Evolutionary conservation across 2,113 vertebrate genomes (phyloP).

Genomic region (Corvus hawaiiensis): DNA sequence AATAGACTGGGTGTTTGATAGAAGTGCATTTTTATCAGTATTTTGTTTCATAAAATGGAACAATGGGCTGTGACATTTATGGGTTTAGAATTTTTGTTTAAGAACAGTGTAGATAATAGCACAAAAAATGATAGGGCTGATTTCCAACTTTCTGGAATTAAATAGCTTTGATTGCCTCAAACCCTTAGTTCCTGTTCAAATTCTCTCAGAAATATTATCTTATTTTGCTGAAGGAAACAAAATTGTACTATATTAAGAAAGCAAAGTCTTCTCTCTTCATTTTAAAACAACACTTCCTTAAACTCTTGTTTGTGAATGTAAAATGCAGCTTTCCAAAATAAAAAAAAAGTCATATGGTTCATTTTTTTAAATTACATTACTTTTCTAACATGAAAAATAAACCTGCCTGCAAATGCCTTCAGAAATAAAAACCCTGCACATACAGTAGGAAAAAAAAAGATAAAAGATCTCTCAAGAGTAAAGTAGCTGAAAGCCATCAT

Average conservation of each 20-base stretch:
- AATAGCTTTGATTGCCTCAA: not conserved
- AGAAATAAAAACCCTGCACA: not conserved
- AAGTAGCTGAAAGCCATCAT: not conserved
- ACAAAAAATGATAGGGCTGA: not conserved
- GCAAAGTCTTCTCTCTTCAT: not conserved
- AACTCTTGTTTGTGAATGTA: not conserved
- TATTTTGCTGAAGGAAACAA: constrained; percentile 8
- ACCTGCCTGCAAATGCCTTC: not conserved
- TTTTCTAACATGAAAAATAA: not conserved
- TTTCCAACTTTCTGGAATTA: not conserved
- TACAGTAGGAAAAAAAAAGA: not conserved
- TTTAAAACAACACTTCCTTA: not conserved
- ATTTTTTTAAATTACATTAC: not conserved
- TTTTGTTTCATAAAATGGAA: not conserved
- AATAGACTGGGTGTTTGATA: not conserved
- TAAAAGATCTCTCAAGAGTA: not conserved
- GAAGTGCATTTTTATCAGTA: not conserved
- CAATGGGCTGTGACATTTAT: not conserved
- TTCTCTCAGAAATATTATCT: not conserved
- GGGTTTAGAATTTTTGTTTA: not conserved
- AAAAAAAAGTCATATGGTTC: not conserved
- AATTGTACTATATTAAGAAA: not conserved
- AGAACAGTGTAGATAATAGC: not conserved
- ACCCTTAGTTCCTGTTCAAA: not conserved
- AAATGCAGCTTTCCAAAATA: not conserved